Evolutionary conservation across 64 coral and sea anemone species (phyloP), one percentile per base, ranked within the genome.

Genomic region (Actinia tenebrosa): DNA sequence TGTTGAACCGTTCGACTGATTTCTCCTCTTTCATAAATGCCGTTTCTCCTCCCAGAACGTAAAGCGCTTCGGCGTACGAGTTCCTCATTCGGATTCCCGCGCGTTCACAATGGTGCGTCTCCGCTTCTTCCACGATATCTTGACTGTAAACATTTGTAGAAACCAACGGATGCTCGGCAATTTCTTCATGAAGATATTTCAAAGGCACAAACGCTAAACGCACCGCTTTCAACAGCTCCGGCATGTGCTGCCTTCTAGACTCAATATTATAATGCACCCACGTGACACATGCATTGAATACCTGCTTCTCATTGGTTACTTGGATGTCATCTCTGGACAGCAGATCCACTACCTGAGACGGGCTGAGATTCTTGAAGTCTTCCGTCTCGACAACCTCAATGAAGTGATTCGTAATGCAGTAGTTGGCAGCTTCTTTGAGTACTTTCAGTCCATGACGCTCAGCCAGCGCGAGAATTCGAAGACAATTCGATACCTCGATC

Each of bases 1-100:
- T 87, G 64, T 99, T 92, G 43, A 92, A 99, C 7, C 93, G 37
- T 30, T 99, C 97, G 86, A 99, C 83, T 26, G 93, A 88, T 44
- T 91, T 95, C 6, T 87, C 91, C 54, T 99, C 97, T 92, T 95
- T 95, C 97, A 99, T 99, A 81, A 99, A 99, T 25, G 97, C 94
- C 16, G 87, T 99, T 83, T 99, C 97, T 16, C 97, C 97, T 13
- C 97, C 97, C 53, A 99, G 80, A 42, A 95, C 84, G 68, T 95
- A 99, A 7, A 99, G 78, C 18, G 88, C 86, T 45, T 92, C 81
- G 30, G 93, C 93, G 77, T 95, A 99, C 0, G 93, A 99, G 45
- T 88, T 53, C 10, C 97, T 84, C 97, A 99, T 99, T 23, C 89
- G 83, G 22, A 95, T 83, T 10, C 97, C 88, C 42, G 97, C 93